A percentile compares a stretch with the other conserved stretches of the same genome.
Evolutionary conservation across 2,113 vertebrate species (phyloP).

Genomic region (Sialia sialis): DNA sequence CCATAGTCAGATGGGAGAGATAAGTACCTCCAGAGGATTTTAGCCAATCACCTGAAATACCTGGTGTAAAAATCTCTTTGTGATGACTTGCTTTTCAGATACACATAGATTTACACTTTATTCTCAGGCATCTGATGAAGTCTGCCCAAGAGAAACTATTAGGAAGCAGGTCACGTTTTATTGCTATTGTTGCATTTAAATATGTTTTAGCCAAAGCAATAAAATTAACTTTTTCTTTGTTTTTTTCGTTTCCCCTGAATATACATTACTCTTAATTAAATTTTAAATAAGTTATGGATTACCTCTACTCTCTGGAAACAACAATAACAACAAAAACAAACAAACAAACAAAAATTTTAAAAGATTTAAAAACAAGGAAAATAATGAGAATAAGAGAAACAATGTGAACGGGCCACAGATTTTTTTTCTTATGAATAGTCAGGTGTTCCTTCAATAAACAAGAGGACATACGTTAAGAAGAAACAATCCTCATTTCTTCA

Average conservation of each 20-base stretch:
- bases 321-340: neutral
- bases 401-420: neutral
- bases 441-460: neutral
- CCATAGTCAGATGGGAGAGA: neutral
- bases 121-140: neutral
- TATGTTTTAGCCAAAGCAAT: neutral
- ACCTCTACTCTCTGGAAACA: neutral
- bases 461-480: fast-evolving
- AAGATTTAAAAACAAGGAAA: too few relatives aligned
- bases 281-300: neutral
- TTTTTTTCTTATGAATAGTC: neutral
- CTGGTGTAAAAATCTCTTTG: neutral
- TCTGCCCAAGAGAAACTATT: neutral
- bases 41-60: neutral
- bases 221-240: neutral
- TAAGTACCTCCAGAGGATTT: neutral
- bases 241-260: neutral
- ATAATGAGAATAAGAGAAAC: neutral
- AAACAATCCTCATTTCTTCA: neutral
- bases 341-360: fast-evolving
- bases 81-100: neutral
- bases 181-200: neutral
- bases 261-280: neutral
- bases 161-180: neutral
- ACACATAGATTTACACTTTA: neutral